Evolutionary conservation across 2,888 invertebrate genomes (phyloP).

Genomic region (Pristionchus arcanus): DNA sequence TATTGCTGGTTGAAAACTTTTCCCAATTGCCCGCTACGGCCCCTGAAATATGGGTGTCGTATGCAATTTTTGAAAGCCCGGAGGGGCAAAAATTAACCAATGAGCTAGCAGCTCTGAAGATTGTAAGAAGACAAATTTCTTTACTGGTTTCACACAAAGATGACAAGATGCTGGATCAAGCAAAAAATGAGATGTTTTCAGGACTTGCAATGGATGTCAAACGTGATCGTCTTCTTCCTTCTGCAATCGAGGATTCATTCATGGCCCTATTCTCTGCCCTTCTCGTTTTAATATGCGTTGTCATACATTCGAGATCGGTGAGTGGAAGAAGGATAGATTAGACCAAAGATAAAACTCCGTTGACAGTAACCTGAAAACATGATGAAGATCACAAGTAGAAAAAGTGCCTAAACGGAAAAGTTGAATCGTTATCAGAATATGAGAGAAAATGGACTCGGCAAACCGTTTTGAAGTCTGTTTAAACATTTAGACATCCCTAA

Average conservation of each 20-base stretch:
- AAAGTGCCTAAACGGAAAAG: too few relatives aligned
- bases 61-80: slow-evolving; percentile 74
- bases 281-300: slow-evolving; percentile 65
- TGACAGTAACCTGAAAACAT: too few relatives aligned
- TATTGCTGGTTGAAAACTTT: slow-evolving; percentile 77
- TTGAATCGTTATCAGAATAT: too few relatives aligned
- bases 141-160: too few relatives aligned
- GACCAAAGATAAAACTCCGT: too few relatives aligned
- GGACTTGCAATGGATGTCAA: slow-evolving; percentile 75
- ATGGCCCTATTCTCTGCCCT: slow-evolving; percentile 73
- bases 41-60: slow-evolving; percentile 73
- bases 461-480: too few relatives aligned
- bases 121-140: neutral
- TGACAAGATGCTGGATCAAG: too few relatives aligned
- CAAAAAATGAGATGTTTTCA: slow-evolving; percentile 24
- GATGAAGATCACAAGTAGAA: too few relatives aligned
- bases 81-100: slow-evolving; percentile 49
- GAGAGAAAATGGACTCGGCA: too few relatives aligned
- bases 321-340: neutral
- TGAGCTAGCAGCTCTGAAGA: neutral
- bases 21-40: slow-evolving; percentile 71
- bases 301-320: slow-evolving; percentile 52
- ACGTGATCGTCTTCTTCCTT: slow-evolving; percentile 72
- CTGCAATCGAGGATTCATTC: slow-evolving; percentile 73
- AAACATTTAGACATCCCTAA: too few relatives aligned